These are phyloP conservation scores for Malurus splendens DNA, from an alignment of 2,797 vertebrate genomes.

Conservation along the genomic window DNA sequence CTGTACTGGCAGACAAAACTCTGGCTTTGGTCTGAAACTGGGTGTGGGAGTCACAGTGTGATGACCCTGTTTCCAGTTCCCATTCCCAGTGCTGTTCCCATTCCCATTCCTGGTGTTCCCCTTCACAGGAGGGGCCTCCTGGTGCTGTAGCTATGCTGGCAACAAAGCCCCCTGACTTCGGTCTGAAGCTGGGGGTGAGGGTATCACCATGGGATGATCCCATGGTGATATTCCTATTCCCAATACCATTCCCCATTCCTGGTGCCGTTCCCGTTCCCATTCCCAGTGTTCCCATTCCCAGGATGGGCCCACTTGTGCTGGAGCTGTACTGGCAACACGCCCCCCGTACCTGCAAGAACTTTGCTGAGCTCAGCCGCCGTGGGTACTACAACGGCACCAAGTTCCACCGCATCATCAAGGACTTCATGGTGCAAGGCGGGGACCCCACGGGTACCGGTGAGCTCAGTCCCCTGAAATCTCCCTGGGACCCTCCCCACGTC, in stretches of 20 bases:
- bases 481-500: neutral
- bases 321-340: conserved; percentile 95
- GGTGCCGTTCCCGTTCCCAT: neutral
- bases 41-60: neutral
- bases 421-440: conserved; percentile 86
- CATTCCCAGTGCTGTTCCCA: rapidly evolving
- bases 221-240: neutral
- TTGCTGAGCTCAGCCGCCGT: conserved; percentile 85
- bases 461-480: neutral
- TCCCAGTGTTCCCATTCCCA: neutral
- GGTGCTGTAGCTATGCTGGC: neutral
- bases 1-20: conserved; percentile 83
- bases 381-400: conserved; percentile 92
- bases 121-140: neutral
- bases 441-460: conserved; percentile 18
- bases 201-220: neutral
- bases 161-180: neutral
- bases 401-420: conserved; percentile 91
- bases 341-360: conserved; percentile 90
- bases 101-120: neutral
- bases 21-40: neutral
- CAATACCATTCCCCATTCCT: neutral
- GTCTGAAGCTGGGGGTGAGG: neutral
- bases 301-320: conserved; percentile 70
- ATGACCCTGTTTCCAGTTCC: neutral